Evolutionary conservation across 1,140 invertebrate genomes (phyloP).

Genomic region (Rhagoletis zephyria): DNA sequence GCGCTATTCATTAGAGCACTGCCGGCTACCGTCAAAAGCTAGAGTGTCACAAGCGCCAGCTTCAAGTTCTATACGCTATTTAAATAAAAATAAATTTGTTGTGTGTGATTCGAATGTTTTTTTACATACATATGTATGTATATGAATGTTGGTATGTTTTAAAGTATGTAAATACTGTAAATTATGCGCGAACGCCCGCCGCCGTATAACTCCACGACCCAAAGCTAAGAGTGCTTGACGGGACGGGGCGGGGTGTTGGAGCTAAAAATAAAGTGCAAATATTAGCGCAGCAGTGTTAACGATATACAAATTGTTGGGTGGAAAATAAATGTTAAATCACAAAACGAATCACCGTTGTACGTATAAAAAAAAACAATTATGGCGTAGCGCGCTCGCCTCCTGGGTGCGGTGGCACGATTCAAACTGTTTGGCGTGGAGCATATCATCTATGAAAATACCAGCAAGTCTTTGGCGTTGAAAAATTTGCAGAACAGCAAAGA

Average conservation of each 20-base stretch:
- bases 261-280: constrained; percentile 29
- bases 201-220: too few relatives aligned
- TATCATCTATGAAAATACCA: background rate
- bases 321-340: background rate
- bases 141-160: too few relatives aligned
- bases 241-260: background rate
- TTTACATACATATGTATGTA: too few relatives aligned
- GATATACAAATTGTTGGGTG: background rate
- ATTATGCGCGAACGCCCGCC: background rate
- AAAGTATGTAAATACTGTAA: too few relatives aligned
- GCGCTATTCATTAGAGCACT: constrained; percentile 11
- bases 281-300: background rate
- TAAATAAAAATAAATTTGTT: background rate
- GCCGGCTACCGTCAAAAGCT: background rate
- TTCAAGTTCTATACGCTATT: background rate
- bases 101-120: too few relatives aligned
- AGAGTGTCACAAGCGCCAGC: background rate
- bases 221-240: too few relatives aligned
- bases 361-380: background rate
- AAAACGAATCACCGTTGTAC: background rate
- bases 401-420: background rate
- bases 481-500: background rate
- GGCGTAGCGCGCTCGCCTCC: background rate
- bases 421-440: background rate
- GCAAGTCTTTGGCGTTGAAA: background rate